Conservation (phyloP, 2,888 invertebrate genomes). For the Volucella bombylans region DNA sequence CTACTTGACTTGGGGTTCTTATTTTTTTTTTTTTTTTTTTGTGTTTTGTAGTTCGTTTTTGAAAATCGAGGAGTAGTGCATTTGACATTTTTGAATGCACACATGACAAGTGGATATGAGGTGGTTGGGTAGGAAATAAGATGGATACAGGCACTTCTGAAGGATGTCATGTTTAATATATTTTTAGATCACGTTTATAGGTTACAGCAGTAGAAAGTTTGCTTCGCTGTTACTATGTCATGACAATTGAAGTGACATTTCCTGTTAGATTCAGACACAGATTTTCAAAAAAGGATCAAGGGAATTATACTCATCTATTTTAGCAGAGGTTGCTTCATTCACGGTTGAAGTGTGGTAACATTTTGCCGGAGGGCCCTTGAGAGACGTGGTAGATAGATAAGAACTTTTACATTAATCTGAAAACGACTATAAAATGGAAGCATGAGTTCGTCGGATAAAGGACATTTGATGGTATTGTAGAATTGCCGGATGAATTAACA, state of each 20-base stretch:
- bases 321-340: no score
- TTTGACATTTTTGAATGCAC: constrained; percentile 55
- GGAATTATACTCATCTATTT: no score
- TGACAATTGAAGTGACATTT: not conserved
- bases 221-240: not conserved
- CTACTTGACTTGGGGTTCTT: constrained; percentile 1
- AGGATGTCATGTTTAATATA: constrained; percentile 44
- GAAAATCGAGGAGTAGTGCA: constrained; percentile 43
- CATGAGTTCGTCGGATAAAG: no score
- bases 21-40: not conserved
- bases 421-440: no score
- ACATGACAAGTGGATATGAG: constrained; percentile 8
- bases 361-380: no score
- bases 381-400: no score
- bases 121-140: not conserved
- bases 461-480: no score
- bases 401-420: no score
- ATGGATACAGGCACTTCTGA: constrained; percentile 7
- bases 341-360: no score
- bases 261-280: not conserved
- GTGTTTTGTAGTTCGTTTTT: not conserved
- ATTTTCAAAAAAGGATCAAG: no score
- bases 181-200: constrained; percentile 57
- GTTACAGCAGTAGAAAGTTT: not conserved
- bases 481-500: no score